A percentile compares a stretch with the other conserved stretches of the same genome.
Conservation (phyloP, 2,113 vertebrate genomes). For the Nycticebus coucang region DNA sequence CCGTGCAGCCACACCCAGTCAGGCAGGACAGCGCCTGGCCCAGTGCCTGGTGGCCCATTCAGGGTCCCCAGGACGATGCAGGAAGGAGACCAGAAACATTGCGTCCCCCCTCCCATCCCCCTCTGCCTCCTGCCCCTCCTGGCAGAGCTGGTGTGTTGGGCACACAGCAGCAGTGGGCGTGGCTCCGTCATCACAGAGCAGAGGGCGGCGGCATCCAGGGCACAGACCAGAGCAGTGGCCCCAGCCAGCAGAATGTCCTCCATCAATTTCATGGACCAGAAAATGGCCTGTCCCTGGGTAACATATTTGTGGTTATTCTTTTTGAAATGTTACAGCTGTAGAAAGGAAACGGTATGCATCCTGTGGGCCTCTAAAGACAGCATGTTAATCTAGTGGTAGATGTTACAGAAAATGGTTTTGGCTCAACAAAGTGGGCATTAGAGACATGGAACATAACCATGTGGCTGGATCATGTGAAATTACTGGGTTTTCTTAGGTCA, state of each 20-base stretch:
- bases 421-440: neutral
- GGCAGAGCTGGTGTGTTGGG: neutral
- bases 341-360: neutral
- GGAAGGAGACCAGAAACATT: too few species aligned
- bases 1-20: neutral
- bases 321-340: neutral
- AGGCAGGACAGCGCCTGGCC: too few species aligned
- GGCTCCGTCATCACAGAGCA: neutral
- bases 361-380: neutral
- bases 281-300: neutral
- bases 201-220: neutral
- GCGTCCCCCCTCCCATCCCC: too few species aligned
- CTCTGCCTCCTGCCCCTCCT: neutral
- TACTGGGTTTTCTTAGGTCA: neutral
- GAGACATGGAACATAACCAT: neutral
- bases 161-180: too few species aligned
- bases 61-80: too few species aligned
- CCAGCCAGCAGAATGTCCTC: rapidly evolving
- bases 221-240: neutral
- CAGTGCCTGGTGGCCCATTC: too few species aligned
- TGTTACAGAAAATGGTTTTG: neutral
- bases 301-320: neutral
- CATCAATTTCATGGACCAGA: neutral
- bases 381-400: neutral
- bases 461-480: neutral